A percentile compares a stretch with the other conserved stretches of the same genome.
phyloP scores from a whole-genome alignment of 2,113 vertebrate species.

The Ceyx cyanopectus region DNA sequence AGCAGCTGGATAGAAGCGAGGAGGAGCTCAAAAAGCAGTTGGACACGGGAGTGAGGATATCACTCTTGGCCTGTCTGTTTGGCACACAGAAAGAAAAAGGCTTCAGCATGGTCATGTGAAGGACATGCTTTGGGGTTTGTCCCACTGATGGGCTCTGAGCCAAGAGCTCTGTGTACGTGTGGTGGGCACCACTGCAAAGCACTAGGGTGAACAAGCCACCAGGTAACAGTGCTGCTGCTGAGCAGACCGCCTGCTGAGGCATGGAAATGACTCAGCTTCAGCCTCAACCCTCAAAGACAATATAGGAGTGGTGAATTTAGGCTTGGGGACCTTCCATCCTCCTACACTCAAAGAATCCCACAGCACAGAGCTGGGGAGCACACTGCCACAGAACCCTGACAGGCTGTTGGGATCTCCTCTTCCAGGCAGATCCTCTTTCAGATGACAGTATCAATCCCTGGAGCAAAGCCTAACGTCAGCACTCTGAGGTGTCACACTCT shows the following conservation, averaged over 20 bases:
- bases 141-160: neutral
- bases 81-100: neutral
- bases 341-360: neutral
- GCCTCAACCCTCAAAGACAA: neutral
- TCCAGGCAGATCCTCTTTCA: neutral
- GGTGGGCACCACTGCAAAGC: neutral
- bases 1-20: neutral
- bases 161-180: neutral
- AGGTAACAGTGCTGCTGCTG: neutral
- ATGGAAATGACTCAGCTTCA: neutral
- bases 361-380: neutral
- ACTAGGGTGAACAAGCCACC: neutral
- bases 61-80: neutral
- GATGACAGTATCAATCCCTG: neutral
- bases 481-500: accelerated
- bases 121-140: neutral
- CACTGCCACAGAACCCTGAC: neutral
- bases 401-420: neutral
- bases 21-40: neutral
- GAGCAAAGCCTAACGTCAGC: neutral
- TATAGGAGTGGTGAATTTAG: accelerated
- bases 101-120: neutral
- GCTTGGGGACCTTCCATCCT: neutral
- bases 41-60: neutral
- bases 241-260: neutral